These are phyloP conservation scores for Tridacna gigas DNA, from an alignment of 2,888 invertebrate genomes.

Conservation along the genomic window DNA sequence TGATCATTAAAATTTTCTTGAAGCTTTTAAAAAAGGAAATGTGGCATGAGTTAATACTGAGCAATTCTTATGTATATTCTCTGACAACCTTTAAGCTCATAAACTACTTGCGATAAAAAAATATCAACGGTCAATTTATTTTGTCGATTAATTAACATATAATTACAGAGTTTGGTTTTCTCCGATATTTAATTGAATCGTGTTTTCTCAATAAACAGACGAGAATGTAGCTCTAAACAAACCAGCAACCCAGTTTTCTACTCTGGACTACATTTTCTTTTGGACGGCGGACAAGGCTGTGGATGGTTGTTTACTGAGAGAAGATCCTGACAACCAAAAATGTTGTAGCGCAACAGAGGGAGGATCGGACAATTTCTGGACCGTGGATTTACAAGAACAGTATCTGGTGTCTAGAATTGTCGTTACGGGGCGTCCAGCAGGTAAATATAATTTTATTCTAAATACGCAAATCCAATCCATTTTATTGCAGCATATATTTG, in stretches of 20 bases:
- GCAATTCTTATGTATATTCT: no score
- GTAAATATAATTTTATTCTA: neutral
- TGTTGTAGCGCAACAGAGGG: conserved; percentile 45
- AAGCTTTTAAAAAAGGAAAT: no score
- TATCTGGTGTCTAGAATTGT: conserved; percentile 26
- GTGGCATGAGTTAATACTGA: no score
- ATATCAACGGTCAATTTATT: no score
- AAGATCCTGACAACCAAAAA: conserved; percentile 35
- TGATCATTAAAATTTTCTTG: no score
- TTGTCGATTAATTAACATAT: no score
- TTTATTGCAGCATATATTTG: no score
- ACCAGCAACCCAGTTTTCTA: neutral
- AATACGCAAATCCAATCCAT: no score
- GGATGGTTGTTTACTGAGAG: conserved; percentile 40
- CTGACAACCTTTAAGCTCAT: no score
- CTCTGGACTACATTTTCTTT: neutral
- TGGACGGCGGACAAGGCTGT: conserved; percentile 48
- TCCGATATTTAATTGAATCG: no score
- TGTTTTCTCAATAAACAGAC: neutral
- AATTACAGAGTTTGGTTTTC: no score
- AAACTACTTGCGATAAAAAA: no score
- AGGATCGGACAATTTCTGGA: conserved; percentile 33
- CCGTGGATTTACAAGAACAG: conserved; percentile 17
- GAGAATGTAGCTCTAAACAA: conserved; percentile 12
- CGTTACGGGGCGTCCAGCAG: conserved; percentile 21